phyloP scores from a whole-genome alignment of 2,797 vertebrate species.

The Artibeus jamaicensis region DNA sequence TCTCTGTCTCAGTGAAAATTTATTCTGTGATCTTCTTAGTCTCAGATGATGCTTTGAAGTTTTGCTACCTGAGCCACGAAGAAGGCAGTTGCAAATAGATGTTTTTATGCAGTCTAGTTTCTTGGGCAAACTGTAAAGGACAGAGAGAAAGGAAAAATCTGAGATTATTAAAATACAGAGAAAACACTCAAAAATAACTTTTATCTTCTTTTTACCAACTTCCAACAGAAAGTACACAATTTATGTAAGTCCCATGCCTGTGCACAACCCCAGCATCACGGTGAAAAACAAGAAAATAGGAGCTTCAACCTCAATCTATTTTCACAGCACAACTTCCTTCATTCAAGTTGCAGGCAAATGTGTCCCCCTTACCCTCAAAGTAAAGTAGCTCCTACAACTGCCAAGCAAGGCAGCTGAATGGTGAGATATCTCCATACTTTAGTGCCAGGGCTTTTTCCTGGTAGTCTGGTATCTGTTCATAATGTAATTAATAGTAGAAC shows the following conservation, averaged over 20 bases:
- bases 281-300: neutral
- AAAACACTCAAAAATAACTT: neutral
- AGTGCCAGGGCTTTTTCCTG: neutral
- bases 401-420: neutral
- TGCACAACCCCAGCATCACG: neutral
- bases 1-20: conserved; percentile 50
- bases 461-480: neutral
- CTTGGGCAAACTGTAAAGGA: conserved; percentile 78
- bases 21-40: conserved; percentile 65
- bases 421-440: neutral
- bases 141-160: conserved; percentile 55
- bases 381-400: neutral
- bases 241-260: neutral
- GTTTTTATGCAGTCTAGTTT: conserved; percentile 82
- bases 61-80: conserved; percentile 47
- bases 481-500: neutral
- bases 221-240: conserved; percentile 10
- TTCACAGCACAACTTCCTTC: neutral
- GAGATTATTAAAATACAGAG: conserved; percentile 17
- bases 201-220: conserved; percentile 17
- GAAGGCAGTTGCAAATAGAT: conserved; percentile 81
- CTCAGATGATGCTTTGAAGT: conserved; percentile 65
- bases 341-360: neutral
- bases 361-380: neutral
- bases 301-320: conserved; percentile 26